A percentile compares a stretch with the other conserved stretches of the same genome.
Evolutionary conservation across 2,113 vertebrate genomes (phyloP).

Genomic region (Larimichthys polyactis): DNA sequence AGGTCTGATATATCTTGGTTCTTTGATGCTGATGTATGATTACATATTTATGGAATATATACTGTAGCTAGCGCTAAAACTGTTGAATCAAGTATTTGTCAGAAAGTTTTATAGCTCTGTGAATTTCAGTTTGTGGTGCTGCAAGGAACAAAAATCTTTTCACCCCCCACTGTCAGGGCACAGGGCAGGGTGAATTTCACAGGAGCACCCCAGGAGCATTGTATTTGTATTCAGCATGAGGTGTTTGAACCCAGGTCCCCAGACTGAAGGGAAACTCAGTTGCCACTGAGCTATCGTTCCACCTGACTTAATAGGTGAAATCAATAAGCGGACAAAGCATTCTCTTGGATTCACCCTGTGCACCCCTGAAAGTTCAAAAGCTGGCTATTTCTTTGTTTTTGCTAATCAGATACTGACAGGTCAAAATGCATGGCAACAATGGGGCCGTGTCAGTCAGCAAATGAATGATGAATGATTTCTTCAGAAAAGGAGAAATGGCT

Average conservation of each 20-base stretch:
- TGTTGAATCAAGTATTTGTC: constrained; percentile 26
- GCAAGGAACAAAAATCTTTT: constrained; percentile 15
- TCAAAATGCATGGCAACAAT: constrained; percentile 15
- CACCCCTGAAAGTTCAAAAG: constrained; percentile 34
- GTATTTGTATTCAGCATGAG: constrained; percentile 47
- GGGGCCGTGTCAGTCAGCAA: background rate
- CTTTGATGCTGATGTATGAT: constrained; percentile 48
- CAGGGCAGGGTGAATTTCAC: constrained; percentile 21
- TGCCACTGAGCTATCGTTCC: constrained; percentile 30
- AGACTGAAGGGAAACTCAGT: constrained; percentile 21
- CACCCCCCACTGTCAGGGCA: constrained; percentile 9
- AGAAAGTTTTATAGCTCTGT: constrained; percentile 5
- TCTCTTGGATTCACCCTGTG: constrained; percentile 10
- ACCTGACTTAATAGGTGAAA: constrained; percentile 43
- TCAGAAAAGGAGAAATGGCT: constrained; percentile 32
- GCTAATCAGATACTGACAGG: constrained; percentile 21
- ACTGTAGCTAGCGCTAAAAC: background rate
- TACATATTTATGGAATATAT: constrained; percentile 45
- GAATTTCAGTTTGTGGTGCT: constrained; percentile 15
- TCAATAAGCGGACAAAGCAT: constrained; percentile 33
- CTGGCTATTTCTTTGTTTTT: constrained; percentile 20
- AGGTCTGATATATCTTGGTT: constrained; percentile 15
- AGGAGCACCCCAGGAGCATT: constrained; percentile 16
- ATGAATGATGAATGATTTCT: constrained; percentile 25
- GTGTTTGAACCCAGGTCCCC: constrained; percentile 45